Percentiles rank a stretch among this genome's conserved stretches.
Evolutionary conservation across 2,113 vertebrate genomes (phyloP).

Genomic region (Dasyprocta punctata): DNA sequence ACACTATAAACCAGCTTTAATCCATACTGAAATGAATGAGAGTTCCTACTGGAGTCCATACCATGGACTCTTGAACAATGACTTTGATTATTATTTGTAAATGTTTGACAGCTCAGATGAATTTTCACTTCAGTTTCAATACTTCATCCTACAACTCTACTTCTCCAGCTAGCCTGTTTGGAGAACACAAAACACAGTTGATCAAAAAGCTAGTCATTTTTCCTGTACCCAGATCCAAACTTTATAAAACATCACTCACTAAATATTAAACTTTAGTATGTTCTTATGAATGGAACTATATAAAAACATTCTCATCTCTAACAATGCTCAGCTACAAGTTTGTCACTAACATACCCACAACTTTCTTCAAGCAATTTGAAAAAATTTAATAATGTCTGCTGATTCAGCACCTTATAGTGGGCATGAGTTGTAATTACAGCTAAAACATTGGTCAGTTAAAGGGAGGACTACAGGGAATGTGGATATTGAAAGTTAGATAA

Average conservation of each 20-base stretch:
- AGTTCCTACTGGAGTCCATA: no score
- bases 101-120: background rate
- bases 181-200: background rate
- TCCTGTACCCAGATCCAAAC: background rate
- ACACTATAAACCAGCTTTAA: background rate
- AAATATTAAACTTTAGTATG: conserved; percentile 2
- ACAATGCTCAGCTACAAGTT: background rate
- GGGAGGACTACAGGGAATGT: background rate
- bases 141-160: background rate
- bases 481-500: conserved; percentile 49
- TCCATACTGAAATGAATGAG: background rate
- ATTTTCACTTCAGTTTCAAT: conserved; percentile 1
- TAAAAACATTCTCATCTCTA: background rate
- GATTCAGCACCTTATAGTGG: background rate
- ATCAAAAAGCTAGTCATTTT: background rate
- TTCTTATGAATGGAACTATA: background rate
- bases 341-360: background rate
- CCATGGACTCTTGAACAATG: background rate
- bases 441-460: conserved; percentile 11
- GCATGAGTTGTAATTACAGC: background rate
- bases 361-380: background rate
- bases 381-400: background rate
- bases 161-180: background rate
- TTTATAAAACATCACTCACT: background rate
- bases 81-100: conserved; percentile 12